phyloP scores from a whole-genome alignment of 1,140 invertebrate genomes.

The Drosophila kohkoa region DNA sequence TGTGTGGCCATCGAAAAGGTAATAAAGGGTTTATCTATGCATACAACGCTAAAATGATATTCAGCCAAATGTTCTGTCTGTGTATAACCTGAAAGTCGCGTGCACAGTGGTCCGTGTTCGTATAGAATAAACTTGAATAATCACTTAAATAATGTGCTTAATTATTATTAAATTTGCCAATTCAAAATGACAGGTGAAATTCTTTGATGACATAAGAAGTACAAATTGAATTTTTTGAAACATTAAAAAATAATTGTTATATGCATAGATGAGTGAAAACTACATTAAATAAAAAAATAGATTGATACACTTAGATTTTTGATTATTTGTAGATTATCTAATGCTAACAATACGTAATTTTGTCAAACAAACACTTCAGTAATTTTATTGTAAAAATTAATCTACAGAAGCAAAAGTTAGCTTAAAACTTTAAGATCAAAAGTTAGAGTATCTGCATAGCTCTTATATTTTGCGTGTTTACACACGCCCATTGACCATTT shows the following conservation, averaged over 20 bases:
- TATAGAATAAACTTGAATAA: conserved; percentile 10
- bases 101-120: conserved; percentile 35
- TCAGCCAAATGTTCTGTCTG: conserved; percentile 4
- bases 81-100: conserved; percentile 1
- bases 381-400: too few relatives aligned
- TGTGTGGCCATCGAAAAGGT: conserved; percentile 42
- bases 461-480: not conserved
- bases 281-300: not conserved
- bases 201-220: not conserved
- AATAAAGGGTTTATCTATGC: conserved; percentile 65
- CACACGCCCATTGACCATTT: not conserved
- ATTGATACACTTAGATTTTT: too few relatives aligned
- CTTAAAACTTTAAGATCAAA: not conserved
- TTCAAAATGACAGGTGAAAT: too few relatives aligned
- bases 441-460: not conserved
- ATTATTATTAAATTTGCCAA: too few relatives aligned
- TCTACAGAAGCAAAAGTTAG: too few relatives aligned
- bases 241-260: too few relatives aligned
- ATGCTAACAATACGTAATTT: too few relatives aligned
- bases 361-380: too few relatives aligned
- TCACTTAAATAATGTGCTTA: conserved; percentile 5
- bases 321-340: too few relatives aligned
- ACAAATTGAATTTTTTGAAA: not conserved
- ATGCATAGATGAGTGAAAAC: too few relatives aligned
- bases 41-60: conserved; percentile 31